These are phyloP conservation scores for Philotrypesis tridentata DNA, from an alignment of 1,140 invertebrate genomes.

Conservation along the genomic window DNA sequence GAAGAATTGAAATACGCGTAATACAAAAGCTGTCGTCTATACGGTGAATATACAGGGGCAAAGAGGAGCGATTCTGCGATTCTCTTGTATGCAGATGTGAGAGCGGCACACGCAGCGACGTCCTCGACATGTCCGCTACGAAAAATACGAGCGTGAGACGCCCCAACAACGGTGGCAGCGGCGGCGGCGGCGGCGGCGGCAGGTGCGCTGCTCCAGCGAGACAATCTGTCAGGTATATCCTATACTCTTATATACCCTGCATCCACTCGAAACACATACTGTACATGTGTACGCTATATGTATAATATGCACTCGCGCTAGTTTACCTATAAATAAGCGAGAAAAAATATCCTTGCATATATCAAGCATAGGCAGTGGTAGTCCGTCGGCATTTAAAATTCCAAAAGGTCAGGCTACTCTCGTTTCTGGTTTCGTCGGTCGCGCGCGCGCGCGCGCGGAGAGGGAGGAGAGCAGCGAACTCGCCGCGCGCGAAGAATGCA, in stretches of 20 bases:
- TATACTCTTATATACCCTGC: background rate
- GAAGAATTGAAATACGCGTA: too few species aligned
- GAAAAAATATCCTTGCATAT: background rate
- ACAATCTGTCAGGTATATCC: constrained; percentile 11
- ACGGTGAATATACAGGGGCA: too few species aligned
- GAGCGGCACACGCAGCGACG: background rate
- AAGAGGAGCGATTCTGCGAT: background rate
- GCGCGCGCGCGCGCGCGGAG: background rate
- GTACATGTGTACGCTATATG: background rate
- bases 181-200: background rate
- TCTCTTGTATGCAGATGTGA: background rate
- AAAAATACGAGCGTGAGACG: constrained; percentile 22
- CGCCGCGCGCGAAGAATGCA: constrained; percentile 23
- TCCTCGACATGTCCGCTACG: constrained; percentile 13
- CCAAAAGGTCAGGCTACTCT: constrained; percentile 44
- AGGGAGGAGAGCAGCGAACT: background rate
- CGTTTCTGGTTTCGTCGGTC: constrained; percentile 6
- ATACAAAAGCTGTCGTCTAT: too few species aligned
- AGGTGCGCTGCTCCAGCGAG: constrained; percentile 7
- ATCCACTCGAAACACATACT: too few species aligned
- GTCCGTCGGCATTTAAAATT: constrained; percentile 36
- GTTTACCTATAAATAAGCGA: background rate
- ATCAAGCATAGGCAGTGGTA: too few species aligned
- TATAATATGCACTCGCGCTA: too few species aligned
- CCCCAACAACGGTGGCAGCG: background rate